phyloP scores from a whole-genome alignment of 2,113 vertebrate species.

The Pseudonaja textilis region DNA sequence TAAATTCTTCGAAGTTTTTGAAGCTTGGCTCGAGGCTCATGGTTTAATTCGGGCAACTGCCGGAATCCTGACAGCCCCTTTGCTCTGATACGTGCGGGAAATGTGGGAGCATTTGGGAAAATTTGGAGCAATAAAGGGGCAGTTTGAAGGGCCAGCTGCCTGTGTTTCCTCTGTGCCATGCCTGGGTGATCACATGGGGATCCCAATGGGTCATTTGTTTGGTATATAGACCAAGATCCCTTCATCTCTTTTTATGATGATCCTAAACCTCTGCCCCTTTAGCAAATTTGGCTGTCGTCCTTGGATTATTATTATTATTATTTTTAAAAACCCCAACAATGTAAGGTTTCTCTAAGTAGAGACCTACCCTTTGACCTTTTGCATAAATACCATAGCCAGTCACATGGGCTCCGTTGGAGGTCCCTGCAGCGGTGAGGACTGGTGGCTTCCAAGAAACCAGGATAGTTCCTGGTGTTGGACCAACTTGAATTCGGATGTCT shows the following conservation, averaged over 20 bases:
- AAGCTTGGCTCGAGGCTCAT: too few species aligned
- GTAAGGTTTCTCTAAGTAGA: background rate
- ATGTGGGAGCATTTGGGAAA: too few species aligned
- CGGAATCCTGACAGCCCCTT: too few species aligned
- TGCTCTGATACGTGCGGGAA: too few species aligned
- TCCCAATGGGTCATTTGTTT: too few species aligned
- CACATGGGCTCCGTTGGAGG: constrained; percentile 91
- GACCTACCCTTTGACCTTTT: constrained; percentile 89
- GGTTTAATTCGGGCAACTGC: too few species aligned
- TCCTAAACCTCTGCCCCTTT: background rate
- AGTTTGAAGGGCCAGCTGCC: too few species aligned
- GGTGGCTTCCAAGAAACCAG: constrained; percentile 92
- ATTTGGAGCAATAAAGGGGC: too few species aligned
- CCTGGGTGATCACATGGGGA: too few species aligned
- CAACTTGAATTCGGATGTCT: constrained; percentile 83
- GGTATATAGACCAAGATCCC: too few species aligned
- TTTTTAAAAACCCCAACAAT: background rate
- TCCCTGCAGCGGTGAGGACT: constrained; percentile 79
- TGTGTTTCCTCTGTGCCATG: too few species aligned
- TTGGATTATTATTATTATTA: background rate
- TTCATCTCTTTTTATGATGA: background rate
- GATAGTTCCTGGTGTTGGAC: constrained; percentile 76
- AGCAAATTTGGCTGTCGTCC: background rate
- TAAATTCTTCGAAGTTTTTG: too few species aligned
- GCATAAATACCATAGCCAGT: constrained; percentile 92